Percentiles rank a stretch among this genome's conserved stretches.
phyloP scores from a whole-genome alignment of 1,140 invertebrate genomes.

The Eulimnadia texana region DNA sequence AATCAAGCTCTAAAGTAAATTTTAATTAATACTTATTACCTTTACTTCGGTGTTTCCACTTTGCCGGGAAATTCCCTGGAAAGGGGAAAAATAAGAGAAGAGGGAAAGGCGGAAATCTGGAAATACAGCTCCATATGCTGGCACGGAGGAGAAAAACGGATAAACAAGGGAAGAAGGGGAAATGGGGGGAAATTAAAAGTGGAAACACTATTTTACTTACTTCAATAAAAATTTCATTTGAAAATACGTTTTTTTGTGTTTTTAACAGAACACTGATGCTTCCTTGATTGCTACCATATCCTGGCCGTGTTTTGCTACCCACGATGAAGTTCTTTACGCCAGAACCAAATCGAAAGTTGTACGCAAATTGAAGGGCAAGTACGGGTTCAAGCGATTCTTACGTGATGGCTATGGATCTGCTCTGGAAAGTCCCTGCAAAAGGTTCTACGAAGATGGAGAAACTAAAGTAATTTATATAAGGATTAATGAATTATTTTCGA shows the following conservation, averaged over 20 bases:
- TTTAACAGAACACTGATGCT: constrained; percentile 69
- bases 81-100: no score
- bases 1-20: constrained; percentile 91
- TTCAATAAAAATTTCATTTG: no score
- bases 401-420: constrained; percentile 87
- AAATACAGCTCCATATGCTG: no score
- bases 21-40: neutral
- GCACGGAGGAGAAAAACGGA: no score
- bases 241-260: no score
- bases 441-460: constrained; percentile 54
- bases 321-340: constrained; percentile 73
- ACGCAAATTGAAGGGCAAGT: constrained; percentile 66
- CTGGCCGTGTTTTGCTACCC: constrained; percentile 95
- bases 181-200: no score
- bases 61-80: no score
- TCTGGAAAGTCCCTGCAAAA: constrained; percentile 60
- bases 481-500: no score
- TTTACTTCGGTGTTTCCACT: no score
- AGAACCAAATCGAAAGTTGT: constrained; percentile 80
- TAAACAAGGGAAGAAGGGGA: no score
- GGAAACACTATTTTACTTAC: no score
- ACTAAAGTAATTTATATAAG: constrained; percentile 38
- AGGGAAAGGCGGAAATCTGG: no score
- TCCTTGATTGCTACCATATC: constrained; percentile 81
- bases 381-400: constrained; percentile 89